Evolutionary conservation across 2,113 vertebrate species (phyloP).

Genomic region (Saiga tatarica): DNA sequence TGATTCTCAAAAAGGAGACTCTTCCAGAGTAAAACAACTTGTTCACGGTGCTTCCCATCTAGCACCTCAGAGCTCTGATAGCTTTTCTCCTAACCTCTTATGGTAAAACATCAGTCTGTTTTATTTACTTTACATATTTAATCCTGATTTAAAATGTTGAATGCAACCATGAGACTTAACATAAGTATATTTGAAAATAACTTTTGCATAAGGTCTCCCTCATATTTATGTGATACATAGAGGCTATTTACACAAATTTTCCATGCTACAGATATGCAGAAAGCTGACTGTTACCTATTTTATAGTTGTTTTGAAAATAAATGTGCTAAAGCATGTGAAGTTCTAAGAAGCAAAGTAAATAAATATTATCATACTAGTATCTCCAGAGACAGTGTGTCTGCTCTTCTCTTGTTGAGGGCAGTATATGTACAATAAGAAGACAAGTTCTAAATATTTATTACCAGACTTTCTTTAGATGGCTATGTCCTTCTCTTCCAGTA

Average conservation of each 20-base stretch:
- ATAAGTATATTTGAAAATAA: slow-evolving; percentile 40
- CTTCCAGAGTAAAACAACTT: not conserved
- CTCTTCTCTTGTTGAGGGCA: not conserved
- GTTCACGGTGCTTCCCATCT: not conserved
- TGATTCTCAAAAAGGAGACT: not conserved
- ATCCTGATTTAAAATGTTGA: slow-evolving; percentile 32
- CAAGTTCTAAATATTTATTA: slow-evolving; percentile 8
- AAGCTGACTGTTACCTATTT: slow-evolving; percentile 4
- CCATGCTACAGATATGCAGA: not conserved
- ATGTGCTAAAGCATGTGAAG: not conserved
- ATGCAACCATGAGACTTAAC: slow-evolving; percentile 30
- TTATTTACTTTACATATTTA: slow-evolving; percentile 56
- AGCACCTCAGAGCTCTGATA: not conserved
- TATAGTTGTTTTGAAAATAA: slow-evolving; percentile 22
- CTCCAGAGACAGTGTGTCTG: not conserved
- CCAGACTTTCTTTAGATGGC: not conserved
- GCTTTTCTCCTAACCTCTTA: not conserved
- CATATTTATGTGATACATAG: not conserved
- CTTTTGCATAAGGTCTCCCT: not conserved
- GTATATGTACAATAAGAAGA: not conserved
- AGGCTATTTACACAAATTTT: slow-evolving; percentile 23
- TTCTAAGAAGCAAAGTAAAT: not conserved
- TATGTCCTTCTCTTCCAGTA: not conserved
- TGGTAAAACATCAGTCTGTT: not conserved
- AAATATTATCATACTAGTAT: not conserved